Evolutionary conservation across 2,797 vertebrate species (phyloP).

Genomic region (Pantherophis alleghaniensis): DNA sequence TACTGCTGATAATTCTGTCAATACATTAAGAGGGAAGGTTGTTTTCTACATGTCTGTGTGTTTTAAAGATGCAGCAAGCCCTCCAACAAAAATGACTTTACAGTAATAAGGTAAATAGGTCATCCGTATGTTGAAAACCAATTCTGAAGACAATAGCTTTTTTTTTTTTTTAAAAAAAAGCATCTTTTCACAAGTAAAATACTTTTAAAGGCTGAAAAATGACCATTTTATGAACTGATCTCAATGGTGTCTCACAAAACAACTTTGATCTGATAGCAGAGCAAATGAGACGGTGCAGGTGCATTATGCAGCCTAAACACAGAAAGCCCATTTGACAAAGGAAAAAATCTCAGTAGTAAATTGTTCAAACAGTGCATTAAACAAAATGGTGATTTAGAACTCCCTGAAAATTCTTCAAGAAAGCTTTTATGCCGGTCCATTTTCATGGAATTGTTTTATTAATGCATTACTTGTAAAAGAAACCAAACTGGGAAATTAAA

Average conservation of each 20-base stretch:
- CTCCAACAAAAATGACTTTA: constrained; percentile 49
- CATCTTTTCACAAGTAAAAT: background rate
- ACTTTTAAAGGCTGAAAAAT: background rate
- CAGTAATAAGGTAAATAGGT: constrained; percentile 21
- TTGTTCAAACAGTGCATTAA: background rate
- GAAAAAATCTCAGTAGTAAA: constrained; percentile 5
- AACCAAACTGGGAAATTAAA: constrained; percentile 47
- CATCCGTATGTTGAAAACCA: constrained; percentile 26
- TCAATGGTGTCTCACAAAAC: constrained; percentile 44
- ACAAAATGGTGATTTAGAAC: constrained; percentile 51
- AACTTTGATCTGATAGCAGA: constrained; percentile 25
- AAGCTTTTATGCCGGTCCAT: constrained; percentile 46
- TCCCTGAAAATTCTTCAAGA: constrained; percentile 35
- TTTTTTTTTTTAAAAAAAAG: background rate
- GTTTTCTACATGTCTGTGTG: constrained; percentile 4
- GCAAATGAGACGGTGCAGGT: constrained; percentile 34
- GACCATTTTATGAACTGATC: constrained; percentile 26
- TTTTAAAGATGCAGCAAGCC: constrained; percentile 34
- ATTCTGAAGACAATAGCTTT: background rate
- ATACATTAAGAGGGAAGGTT: constrained; percentile 41
- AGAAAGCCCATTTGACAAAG: constrained; percentile 25
- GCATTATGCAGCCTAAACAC: constrained; percentile 35
- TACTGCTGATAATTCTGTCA: constrained; percentile 62
- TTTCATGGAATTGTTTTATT: constrained; percentile 47
- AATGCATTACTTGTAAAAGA: constrained; percentile 31